Base-by-base conservation (phyloP, 2,888 invertebrate species). In the Stenoptilia bipunctidactyla region DNA sequence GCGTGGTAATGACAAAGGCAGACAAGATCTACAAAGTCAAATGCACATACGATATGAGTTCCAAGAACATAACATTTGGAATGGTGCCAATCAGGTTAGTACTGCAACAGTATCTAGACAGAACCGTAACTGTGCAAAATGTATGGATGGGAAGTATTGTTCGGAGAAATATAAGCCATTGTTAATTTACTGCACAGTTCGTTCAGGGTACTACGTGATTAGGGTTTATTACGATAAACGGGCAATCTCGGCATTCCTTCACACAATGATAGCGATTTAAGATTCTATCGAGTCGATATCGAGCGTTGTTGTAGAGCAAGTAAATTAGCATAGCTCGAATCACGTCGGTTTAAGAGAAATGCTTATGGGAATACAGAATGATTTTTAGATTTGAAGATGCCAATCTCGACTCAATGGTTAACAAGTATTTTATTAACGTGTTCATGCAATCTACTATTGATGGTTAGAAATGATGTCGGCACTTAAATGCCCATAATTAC, bases 11-110 rank as follows among this genome's bases (percentile, higher is more conserved):
- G 94, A 96, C 96, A 41, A 96, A 96, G 72, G 96, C 96, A 2
- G 96, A 96, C 70, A 96, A 96, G 73, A 96, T 96, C 66, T 96
- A 96, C 87, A 96, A 96, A 85, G 95, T 96, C 44, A 94, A 96
- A 69, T 96, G 96, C 66, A 96, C 96, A 4, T 96, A 96, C 74
- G 96, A 96, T 70, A 96, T 96, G 92, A 94, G 95, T 50, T 95
- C 96, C 13, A 94, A 95, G 86, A 96, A 96, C 75, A 95, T 96
- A 55, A 96, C 96, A 27, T 96, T 96, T 85, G 96, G 96, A 85
- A 96, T 96, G 96, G 95, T 96, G 92, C 96, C 96, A 48, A 95
- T 96, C 76, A 91, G 93, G 91, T 91, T 66, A 67, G 79, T 75
- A 20, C 20, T 20, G 4, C 20, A 20, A 20, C 20, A 20, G 20